Percentiles rank a stretch among this genome's conserved stretches.
phyloP scores from a whole-genome alignment of 2,113 vertebrate genomes.

The Reinhardtius hippoglossoides region DNA sequence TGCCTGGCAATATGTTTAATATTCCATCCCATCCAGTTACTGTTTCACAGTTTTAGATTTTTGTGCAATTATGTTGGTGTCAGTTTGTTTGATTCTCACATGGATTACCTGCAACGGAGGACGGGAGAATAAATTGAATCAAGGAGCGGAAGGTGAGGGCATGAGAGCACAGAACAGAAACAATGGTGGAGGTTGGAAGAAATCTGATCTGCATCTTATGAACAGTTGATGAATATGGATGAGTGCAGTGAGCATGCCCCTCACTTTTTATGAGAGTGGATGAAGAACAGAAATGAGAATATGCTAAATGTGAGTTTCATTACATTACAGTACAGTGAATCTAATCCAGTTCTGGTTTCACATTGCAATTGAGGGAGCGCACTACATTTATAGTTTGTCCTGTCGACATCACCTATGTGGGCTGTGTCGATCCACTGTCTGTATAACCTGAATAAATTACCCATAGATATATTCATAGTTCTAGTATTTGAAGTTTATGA shows the following conservation, averaged over 20 bases:
- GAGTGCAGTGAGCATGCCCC: slow-evolving; percentile 15
- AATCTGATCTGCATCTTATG: slow-evolving; percentile 54
- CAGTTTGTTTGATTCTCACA: slow-evolving; percentile 85
- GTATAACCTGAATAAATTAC: no score
- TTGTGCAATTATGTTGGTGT: slow-evolving; percentile 39
- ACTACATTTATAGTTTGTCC: no score
- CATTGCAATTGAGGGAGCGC: no score
- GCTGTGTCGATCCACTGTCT: no score
- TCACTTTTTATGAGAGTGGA: slow-evolving; percentile 12
- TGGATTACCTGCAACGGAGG: slow-evolving; percentile 81
- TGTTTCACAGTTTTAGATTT: not conserved
- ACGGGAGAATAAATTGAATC: slow-evolving; percentile 42
- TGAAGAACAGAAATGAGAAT: slow-evolving; percentile 14
- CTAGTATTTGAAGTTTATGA: no score
- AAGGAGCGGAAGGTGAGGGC: slow-evolving; percentile 28
- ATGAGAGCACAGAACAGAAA: slow-evolving; percentile 41
- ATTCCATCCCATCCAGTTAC: not conserved
- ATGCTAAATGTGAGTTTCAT: no score
- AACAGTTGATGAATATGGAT: slow-evolving; percentile 52
- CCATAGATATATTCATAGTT: no score
- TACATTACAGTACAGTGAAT: no score
- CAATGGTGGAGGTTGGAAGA: slow-evolving; percentile 23
- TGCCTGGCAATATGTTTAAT: not conserved
- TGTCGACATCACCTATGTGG: no score
- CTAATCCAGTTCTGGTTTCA: no score